Evolutionary conservation across 2,113 vertebrate species (phyloP).

Genomic region (Arizona elegans): DNA sequence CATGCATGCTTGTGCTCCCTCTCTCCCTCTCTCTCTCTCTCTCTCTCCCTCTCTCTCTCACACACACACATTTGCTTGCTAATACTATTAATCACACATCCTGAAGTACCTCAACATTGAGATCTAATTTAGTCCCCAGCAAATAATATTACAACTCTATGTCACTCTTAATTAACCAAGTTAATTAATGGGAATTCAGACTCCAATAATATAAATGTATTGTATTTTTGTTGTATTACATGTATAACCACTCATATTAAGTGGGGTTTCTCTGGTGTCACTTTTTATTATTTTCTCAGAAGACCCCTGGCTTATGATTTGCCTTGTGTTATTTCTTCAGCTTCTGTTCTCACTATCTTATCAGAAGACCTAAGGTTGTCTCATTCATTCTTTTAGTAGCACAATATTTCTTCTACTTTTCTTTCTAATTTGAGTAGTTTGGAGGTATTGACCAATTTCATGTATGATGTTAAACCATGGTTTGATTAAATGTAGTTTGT

Average conservation of each 20-base stretch:
- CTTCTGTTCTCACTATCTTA: background rate
- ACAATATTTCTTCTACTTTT: background rate
- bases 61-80: slow-evolving; percentile 39
- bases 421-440: background rate
- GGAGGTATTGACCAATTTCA: background rate
- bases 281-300: no score
- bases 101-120: background rate
- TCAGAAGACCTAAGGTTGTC: background rate
- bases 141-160: background rate
- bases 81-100: slow-evolving; percentile 17
- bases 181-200: background rate
- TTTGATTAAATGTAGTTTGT: no score
- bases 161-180: background rate
- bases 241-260: no score
- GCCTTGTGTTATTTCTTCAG: background rate
- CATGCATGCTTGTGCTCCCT: no score
- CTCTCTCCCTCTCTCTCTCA: background rate
- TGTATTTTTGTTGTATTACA: no score
- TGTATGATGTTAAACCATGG: background rate
- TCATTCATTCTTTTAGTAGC: background rate
- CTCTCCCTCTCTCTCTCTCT: background rate
- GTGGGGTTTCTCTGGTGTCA: no score
- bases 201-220: no score
- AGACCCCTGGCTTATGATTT: no score
- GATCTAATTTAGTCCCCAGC: background rate